A percentile compares a stretch with the other conserved stretches of the same genome.
Evolutionary conservation across 2,113 vertebrate genomes (phyloP).

Genomic region (Agapornis roseicollis): DNA sequence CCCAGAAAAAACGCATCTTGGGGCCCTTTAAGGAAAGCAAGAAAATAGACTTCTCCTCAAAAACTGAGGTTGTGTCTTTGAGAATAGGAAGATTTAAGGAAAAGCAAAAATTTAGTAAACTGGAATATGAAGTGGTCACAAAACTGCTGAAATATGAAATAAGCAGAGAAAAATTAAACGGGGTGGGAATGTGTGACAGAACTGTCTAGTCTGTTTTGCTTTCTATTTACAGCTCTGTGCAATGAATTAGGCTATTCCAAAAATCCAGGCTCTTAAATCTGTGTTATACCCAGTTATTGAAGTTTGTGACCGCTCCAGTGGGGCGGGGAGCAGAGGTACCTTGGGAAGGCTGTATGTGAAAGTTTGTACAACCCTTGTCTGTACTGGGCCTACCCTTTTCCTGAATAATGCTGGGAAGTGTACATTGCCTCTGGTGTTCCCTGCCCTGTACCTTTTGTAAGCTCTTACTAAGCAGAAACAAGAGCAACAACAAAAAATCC

Average conservation of each 20-base stretch:
- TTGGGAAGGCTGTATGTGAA: neutral
- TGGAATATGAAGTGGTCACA: neutral
- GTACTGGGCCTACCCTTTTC: neutral
- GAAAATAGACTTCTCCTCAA: neutral
- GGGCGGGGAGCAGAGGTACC: neutral
- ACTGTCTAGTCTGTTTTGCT: neutral
- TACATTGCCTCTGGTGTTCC: neutral
- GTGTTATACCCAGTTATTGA: neutral
- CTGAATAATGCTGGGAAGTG: neutral
- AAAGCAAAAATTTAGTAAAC: neutral
- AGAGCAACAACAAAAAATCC: neutral
- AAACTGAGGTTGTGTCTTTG: neutral
- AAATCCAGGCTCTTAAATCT: neutral
- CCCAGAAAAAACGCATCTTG: neutral
- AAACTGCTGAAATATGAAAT: neutral
- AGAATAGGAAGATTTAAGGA: neutral
- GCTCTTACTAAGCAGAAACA: neutral
- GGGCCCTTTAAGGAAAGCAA: neutral
- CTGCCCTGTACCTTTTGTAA: neutral
- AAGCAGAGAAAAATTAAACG: neutral
- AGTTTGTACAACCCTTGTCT: neutral
- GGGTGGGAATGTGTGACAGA: neutral
- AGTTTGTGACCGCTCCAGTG: neutral
- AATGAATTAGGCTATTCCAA: neutral
- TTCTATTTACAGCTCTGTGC: neutral